Percentiles rank a stretch among this genome's conserved stretches.
These are phyloP conservation scores for Sepioteuthis lessoniana DNA, from an alignment of 2,888 invertebrate species.

Conservation along the genomic window DNA sequence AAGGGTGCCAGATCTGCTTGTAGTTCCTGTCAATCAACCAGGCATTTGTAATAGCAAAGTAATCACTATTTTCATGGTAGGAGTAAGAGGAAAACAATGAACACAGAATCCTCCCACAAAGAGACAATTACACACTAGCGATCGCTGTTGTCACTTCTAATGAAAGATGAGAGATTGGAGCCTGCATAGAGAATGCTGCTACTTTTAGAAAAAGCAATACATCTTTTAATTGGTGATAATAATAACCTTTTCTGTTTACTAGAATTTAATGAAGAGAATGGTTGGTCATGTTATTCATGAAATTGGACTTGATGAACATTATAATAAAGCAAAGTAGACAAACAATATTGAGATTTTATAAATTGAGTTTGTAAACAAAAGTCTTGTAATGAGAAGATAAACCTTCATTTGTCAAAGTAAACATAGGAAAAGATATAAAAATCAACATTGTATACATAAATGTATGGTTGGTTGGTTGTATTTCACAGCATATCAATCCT, in stretches of 20 bases:
- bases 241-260: not conserved
- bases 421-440: too few species aligned
- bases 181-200: not conserved
- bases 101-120: not conserved
- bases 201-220: not conserved
- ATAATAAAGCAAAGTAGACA: not conserved
- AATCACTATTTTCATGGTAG: not conserved
- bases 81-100: not conserved
- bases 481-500: too few species aligned
- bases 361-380: too few species aligned
- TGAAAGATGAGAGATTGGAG: not conserved
- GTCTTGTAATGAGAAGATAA: too few species aligned
- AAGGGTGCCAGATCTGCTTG: not conserved
- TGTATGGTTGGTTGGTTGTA: too few species aligned
- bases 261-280: not conserved
- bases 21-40: not conserved
- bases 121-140: not conserved
- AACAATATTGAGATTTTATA: not conserved
- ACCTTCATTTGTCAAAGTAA: too few species aligned
- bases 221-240: not conserved
- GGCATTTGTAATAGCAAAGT: not conserved
- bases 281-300: not conserved
- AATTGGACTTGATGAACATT: not conserved
- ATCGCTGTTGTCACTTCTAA: slow-evolving; percentile 12
- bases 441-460: too few species aligned